Conservation (phyloP, 2,113 vertebrate species). For the Argyrosomus japonicus region DNA sequence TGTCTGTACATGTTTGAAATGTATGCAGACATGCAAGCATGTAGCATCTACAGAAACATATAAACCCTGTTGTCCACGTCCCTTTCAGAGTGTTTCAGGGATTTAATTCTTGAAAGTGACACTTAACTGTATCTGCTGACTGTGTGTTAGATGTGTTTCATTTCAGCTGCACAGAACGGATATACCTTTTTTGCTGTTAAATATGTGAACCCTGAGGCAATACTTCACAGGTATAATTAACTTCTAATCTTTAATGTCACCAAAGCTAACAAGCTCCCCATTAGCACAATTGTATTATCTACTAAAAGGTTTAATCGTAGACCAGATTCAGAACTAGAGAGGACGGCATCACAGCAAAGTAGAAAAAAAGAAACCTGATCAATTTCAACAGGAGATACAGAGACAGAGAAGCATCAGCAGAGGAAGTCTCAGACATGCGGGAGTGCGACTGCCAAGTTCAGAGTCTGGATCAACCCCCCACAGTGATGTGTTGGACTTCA, state of each 20-base stretch:
- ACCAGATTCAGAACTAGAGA: not conserved
- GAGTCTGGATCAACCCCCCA: slow-evolving; percentile 17
- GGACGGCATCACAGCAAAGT: not conserved
- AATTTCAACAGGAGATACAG: not conserved
- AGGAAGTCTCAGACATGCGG: not conserved
- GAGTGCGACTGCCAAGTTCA: slow-evolving; percentile 2
- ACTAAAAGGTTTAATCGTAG: slow-evolving; percentile 17
- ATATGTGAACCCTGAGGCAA: not conserved
- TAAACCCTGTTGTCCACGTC: not conserved
- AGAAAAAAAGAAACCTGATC: not conserved
- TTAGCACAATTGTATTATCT: slow-evolving; percentile 16
- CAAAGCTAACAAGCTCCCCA: slow-evolving; percentile 18
- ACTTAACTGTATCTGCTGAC: not conserved
- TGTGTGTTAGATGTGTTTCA: not conserved
- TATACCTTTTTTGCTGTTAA: not conserved
- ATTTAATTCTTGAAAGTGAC: not conserved
- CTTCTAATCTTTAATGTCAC: slow-evolving; percentile 45
- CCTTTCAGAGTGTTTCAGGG: not conserved
- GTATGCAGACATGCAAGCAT: not conserved
- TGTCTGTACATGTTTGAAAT: not conserved
- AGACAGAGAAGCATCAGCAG: not conserved
- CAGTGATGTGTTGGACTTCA: slow-evolving; percentile 28
- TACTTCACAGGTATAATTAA: slow-evolving; percentile 36
- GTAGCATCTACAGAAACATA: not conserved
- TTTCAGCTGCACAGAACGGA: not conserved